These are phyloP conservation scores for Ariolimax columbianus DNA, from an alignment of 2,888 invertebrate genomes.

Conservation along the genomic window DNA sequence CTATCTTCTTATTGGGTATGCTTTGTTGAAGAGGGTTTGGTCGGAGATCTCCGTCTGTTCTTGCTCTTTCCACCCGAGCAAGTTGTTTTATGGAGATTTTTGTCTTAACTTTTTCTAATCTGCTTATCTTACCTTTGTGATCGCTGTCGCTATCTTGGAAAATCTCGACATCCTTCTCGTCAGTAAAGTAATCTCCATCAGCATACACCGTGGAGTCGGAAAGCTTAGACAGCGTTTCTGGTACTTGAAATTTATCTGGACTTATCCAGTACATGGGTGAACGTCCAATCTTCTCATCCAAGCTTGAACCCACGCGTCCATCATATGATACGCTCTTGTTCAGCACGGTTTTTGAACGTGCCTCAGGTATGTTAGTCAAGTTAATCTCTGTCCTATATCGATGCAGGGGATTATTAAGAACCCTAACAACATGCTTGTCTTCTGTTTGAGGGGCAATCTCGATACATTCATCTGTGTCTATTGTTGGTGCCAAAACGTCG, in stretches of 20 bases:
- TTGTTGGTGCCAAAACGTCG: background rate
- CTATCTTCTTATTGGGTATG: background rate
- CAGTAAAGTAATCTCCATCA: background rate
- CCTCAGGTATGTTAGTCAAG: background rate
- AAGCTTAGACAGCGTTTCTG: background rate
- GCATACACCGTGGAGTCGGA: background rate
- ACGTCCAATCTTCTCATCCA: background rate
- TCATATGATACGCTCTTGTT: constrained; percentile 38
- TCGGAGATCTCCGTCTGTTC: constrained; percentile 27
- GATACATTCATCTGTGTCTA: background rate
- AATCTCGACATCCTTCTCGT: background rate
- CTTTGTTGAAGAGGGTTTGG: background rate
- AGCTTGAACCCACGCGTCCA: background rate
- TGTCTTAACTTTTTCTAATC: background rate
- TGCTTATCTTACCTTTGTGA: background rate
- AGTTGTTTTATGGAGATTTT: constrained; percentile 7
- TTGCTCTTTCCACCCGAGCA: constrained; percentile 33
- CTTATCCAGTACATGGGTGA: constrained; percentile 12
- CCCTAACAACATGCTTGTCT: background rate
- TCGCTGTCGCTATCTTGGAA: background rate
- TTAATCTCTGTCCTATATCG: constrained; percentile 28
- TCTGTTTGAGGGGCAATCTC: background rate
- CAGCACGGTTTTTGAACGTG: constrained; percentile 7
- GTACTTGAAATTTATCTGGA: background rate
- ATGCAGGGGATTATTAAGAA: background rate